A percentile compares a stretch with the other conserved stretches of the same genome.
Evolutionary conservation across 2,888 invertebrate genomes (phyloP).

Genomic region (Pachydiplax longipennis): DNA sequence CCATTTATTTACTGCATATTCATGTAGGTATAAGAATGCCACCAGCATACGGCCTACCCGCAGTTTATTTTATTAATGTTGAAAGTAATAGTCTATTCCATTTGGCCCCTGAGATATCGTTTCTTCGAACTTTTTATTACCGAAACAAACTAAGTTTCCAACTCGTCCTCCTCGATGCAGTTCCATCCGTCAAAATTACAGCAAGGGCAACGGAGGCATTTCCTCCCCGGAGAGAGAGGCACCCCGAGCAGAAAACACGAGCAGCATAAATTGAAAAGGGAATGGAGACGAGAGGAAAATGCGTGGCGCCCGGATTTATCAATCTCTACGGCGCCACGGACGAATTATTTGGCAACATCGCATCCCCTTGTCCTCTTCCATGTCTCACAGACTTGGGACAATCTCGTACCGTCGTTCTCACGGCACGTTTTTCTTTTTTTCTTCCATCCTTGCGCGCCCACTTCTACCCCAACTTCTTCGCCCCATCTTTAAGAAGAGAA

Average conservation of each 20-base stretch:
- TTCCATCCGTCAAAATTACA: not conserved
- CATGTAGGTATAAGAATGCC: too few species aligned
- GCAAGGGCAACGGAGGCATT: not conserved
- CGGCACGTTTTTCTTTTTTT: slow-evolving; percentile 11
- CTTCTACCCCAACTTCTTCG: not conserved
- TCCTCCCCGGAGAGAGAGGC: not conserved
- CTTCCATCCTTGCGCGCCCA: not conserved
- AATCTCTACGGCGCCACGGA: not conserved
- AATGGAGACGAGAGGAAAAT: not conserved
- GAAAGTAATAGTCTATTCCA: too few species aligned
- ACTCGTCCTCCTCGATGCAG: not conserved
- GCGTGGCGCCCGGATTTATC: not conserved
- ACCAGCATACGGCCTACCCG: too few species aligned
- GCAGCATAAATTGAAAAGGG: not conserved
- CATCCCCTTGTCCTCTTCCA: slow-evolving; percentile 33
- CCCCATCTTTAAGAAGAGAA: not conserved
- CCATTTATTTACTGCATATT: too few species aligned
- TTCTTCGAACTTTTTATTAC: not conserved
- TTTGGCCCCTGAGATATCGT: not conserved
- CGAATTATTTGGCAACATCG: not conserved
- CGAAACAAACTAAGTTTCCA: not conserved
- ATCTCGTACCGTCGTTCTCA: slow-evolving; percentile 20
- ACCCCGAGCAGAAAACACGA: not conserved
- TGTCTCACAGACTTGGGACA: slow-evolving; percentile 32
- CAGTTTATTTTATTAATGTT: too few species aligned